These are phyloP conservation scores for Lycaon pictus DNA, from an alignment of 2,113 vertebrate species.

Conservation along the genomic window DNA sequence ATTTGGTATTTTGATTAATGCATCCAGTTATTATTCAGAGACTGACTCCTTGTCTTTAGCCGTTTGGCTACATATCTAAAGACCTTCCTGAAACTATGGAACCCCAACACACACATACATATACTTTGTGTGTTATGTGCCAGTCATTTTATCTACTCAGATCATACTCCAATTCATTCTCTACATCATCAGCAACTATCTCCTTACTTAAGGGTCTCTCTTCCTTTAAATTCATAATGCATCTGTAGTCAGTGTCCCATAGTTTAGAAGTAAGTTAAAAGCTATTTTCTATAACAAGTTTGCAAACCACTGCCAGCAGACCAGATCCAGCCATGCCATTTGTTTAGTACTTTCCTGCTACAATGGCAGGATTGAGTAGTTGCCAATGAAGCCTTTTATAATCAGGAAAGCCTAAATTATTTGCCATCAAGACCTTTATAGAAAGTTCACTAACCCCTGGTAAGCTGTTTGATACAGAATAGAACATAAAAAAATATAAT, in stretches of 20 bases:
- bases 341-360: background rate
- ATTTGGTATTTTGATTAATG: background rate
- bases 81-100: background rate
- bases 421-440: background rate
- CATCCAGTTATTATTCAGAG: background rate
- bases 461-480: background rate
- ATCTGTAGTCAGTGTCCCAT: background rate
- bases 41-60: background rate
- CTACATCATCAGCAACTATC: background rate
- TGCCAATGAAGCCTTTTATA: background rate
- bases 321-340: background rate
- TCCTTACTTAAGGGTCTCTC: background rate
- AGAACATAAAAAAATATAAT: background rate
- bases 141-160: background rate
- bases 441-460: background rate
- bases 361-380: background rate
- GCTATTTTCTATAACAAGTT: background rate
- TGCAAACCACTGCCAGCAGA: background rate
- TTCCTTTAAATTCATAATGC: background rate
- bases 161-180: background rate
- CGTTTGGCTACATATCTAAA: background rate
- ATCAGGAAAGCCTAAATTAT: background rate
- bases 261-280: background rate
- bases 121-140: background rate
- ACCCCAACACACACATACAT: background rate